Conservation (phyloP, 1,140 invertebrate species). For the Magallana angulata region DNA sequence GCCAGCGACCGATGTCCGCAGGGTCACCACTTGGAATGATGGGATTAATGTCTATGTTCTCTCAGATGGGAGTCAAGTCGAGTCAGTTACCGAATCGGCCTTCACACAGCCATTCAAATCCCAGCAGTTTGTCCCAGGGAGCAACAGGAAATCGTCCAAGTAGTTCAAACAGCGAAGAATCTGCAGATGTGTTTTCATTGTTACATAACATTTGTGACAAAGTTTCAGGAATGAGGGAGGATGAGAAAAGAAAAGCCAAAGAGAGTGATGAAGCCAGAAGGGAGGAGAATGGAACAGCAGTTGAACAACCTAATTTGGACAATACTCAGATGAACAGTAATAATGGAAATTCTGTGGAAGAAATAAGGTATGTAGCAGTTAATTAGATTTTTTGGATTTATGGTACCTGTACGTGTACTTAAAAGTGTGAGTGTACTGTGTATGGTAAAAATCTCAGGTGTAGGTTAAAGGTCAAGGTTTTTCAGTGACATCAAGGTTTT, state of each 20-base stretch:
- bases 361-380: not conserved
- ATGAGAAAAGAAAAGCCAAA: not conserved
- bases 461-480: no score
- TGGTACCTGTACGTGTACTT: no score
- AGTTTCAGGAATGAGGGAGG: slow-evolving; percentile 2
- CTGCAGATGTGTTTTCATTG: not conserved
- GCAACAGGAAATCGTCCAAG: not conserved
- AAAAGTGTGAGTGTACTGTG: no score
- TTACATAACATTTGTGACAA: slow-evolving; percentile 9
- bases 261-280: not conserved
- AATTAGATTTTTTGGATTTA: no score
- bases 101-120: not conserved
- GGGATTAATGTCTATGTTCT: slow-evolving; percentile 11
- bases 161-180: not conserved
- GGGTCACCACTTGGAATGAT: slow-evolving; percentile 12
- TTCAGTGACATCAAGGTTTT: no score
- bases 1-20: not conserved
- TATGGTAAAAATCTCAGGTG: no score
- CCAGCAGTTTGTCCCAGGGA: not conserved
- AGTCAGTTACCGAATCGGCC: not conserved
- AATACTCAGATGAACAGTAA: not conserved
- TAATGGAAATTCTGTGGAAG: not conserved
- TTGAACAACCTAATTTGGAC: not conserved
- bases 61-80: slow-evolving; percentile 2
- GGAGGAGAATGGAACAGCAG: not conserved